Conservation (phyloP, 2,888 invertebrate genomes). For the Acanthosepion esculentum region DNA sequence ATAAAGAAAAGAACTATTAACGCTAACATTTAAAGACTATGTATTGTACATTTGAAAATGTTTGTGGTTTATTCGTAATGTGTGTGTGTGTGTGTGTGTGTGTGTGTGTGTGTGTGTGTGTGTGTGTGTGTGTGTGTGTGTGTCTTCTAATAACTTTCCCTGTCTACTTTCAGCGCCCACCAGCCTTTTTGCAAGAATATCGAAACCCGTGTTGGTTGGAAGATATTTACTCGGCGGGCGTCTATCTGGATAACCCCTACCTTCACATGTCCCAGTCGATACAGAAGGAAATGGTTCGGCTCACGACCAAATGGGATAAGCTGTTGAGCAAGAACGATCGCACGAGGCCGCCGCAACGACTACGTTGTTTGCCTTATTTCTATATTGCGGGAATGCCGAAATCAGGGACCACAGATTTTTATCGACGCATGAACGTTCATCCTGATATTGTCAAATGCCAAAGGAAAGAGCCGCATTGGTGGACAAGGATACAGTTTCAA, state of each 20-base stretch:
- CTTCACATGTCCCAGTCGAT: neutral
- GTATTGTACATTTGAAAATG: too few species aligned
- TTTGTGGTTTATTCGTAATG: too few species aligned
- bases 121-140: too few species aligned
- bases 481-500: conserved; percentile 53
- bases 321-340: neutral
- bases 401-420: conserved; percentile 55
- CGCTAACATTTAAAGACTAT: too few species aligned
- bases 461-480: conserved; percentile 56
- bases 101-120: too few species aligned
- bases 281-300: conserved; percentile 43
- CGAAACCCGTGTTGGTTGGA: conserved; percentile 70
- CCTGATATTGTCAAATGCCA: conserved; percentile 51
- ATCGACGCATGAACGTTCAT: conserved; percentile 51
- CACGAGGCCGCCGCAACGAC: neutral
- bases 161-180: conserved; percentile 57
- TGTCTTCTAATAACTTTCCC: neutral
- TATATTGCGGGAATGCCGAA: conserved; percentile 56
- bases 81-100: too few species aligned
- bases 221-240: conserved; percentile 53
- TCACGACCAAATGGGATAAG: conserved; percentile 40
- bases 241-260: conserved; percentile 60
- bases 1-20: too few species aligned
- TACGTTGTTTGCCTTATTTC: conserved; percentile 57
- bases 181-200: conserved; percentile 58